phyloP scores from a whole-genome alignment of 2,888 invertebrate species.

The Pantelozetes paolii region DNA sequence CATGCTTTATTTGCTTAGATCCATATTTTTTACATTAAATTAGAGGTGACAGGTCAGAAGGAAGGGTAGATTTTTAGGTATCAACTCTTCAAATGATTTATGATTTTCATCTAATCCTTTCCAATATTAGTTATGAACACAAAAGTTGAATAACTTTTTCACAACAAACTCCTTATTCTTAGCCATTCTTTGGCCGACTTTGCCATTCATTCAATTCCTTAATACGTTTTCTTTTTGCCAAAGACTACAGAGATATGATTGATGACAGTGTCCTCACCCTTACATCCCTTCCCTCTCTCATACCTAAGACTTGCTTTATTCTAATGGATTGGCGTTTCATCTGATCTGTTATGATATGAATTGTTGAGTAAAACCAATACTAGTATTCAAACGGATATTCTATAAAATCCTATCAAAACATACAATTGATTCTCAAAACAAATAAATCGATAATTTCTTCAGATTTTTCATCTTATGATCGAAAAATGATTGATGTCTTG shows the following conservation, averaged over 20 bases:
- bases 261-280: neutral
- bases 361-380: neutral
- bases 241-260: neutral
- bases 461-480: neutral
- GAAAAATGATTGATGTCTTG: slow-evolving; percentile 1
- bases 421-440: neutral
- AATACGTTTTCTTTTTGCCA: neutral
- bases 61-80: neutral
- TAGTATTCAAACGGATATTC: slow-evolving; percentile 8
- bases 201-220: neutral
- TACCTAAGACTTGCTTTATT: neutral
- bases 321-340: slow-evolving; percentile 1
- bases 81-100: neutral
- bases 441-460: neutral
- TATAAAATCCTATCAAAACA: neutral
- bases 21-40: neutral
- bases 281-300: neutral
- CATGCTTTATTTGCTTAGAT: neutral
- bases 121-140: neutral
- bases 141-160: neutral
- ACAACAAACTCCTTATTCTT: neutral
- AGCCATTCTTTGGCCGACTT: neutral
- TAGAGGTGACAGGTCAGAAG: neutral
- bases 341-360: neutral
- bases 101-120: slow-evolving; percentile 6